Percentiles rank a stretch among this genome's conserved stretches.
Evolutionary conservation across 2,888 invertebrate genomes (phyloP).

Genomic region (Papilio gigon): DNA sequence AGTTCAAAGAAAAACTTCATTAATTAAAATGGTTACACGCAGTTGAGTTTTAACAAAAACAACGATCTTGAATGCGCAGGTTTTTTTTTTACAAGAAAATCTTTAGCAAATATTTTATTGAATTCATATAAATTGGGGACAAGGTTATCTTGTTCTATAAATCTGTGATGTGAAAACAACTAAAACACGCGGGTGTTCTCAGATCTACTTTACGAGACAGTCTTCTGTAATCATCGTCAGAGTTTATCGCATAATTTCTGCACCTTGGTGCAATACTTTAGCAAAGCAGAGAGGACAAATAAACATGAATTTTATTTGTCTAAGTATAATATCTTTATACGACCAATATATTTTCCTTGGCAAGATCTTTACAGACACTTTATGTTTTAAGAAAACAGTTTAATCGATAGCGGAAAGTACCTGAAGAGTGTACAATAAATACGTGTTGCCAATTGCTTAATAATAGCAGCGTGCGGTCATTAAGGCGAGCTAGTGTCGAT

Average conservation of each 20-base stretch:
- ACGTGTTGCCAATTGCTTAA: conserved; percentile 42
- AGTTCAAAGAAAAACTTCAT: background rate
- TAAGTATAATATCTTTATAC: background rate
- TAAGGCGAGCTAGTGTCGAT: conserved; percentile 57
- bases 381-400: conserved; percentile 26
- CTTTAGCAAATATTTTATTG: conserved; percentile 8
- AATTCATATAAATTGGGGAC: background rate
- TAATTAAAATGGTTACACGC: conserved; percentile 25
- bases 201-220: too few relatives aligned
- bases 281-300: background rate
- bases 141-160: background rate
- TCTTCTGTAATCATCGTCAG: too few relatives aligned
- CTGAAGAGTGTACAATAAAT: conserved; percentile 27
- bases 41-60: conserved; percentile 14
- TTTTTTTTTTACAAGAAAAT: conserved; percentile 20
- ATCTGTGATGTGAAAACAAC: background rate
- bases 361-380: conserved; percentile 4
- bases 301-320: background rate
- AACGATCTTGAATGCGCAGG: conserved; percentile 1
- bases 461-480: conserved; percentile 50
- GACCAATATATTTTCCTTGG: background rate
- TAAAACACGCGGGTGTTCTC: too few relatives aligned
- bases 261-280: background rate
- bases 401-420: conserved; percentile 7
- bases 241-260: background rate